Evolutionary conservation across 2,113 vertebrate species (phyloP).

Genomic region (Sminthopsis crassicaudata): DNA sequence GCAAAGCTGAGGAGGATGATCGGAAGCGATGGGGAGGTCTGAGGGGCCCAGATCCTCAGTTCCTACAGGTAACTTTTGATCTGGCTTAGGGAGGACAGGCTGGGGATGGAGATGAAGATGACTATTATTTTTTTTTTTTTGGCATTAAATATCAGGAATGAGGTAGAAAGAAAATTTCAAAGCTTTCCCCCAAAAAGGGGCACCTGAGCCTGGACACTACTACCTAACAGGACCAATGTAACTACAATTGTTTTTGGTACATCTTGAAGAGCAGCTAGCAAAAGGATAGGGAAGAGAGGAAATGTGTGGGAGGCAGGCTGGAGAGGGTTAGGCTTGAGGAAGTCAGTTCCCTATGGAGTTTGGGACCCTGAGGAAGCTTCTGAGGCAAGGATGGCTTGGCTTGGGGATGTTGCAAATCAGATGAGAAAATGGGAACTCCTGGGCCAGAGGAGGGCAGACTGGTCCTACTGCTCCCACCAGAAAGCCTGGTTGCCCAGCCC

Average conservation of each 20-base stretch:
- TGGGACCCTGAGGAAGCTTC: neutral
- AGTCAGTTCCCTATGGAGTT: neutral
- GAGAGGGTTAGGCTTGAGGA: neutral
- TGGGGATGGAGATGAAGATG: neutral
- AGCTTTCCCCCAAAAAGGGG: neutral
- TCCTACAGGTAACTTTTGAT: neutral
- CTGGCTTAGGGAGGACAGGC: neutral
- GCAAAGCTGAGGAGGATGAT: neutral
- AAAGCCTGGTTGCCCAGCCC: neutral
- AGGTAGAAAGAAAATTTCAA: conserved; percentile 70
- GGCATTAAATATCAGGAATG: conserved; percentile 72
- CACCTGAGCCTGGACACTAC: neutral
- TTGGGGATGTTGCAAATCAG: neutral
- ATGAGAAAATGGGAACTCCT: neutral
- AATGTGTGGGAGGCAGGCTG: no score
- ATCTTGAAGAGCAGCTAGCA: neutral
- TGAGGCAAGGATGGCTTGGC: neutral
- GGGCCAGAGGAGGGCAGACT: neutral
- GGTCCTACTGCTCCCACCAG: neutral
- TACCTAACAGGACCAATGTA: neutral
- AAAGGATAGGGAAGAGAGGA: neutral
- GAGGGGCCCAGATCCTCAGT: neutral
- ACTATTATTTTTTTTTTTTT: conserved; percentile 40
- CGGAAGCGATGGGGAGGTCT: neutral
- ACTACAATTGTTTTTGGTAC: neutral